Percentiles rank a stretch among this genome's conserved stretches.
Conservation (phyloP, 1,140 invertebrate species). For the Trichomalopsis sarcophagae region DNA sequence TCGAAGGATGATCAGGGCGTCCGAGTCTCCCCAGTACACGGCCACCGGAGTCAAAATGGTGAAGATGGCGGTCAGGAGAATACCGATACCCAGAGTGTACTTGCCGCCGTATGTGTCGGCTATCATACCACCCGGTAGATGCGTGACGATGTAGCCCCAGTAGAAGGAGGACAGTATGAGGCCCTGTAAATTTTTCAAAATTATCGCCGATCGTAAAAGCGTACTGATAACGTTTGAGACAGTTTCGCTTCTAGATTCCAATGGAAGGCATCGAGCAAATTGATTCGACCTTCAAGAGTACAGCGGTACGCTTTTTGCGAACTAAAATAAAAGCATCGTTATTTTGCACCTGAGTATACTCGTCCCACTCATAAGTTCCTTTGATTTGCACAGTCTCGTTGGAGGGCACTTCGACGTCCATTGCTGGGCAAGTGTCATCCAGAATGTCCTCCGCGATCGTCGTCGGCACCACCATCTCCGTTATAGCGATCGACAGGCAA, state of each 20-base stretch:
- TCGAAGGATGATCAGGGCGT: conserved; percentile 28
- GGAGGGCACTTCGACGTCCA: not conserved
- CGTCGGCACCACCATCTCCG: conserved; percentile 83
- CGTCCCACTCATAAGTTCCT: conserved; percentile 59
- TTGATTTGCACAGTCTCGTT: not conserved
- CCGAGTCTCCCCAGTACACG: conserved; percentile 36
- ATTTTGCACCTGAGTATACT: conserved; percentile 51
- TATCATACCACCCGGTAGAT: conserved; percentile 46
- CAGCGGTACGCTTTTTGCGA: no score
- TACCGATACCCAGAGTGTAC: conserved; percentile 45
- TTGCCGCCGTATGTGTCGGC: conserved; percentile 48
- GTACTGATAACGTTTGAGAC: no score
- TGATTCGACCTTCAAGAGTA: no score
- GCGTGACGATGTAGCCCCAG: conserved; percentile 45
- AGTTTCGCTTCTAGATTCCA: no score
- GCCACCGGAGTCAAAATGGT: conserved; percentile 39
- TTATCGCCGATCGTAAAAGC: no score
- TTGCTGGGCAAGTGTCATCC: conserved; percentile 75
- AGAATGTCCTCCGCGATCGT: conserved; percentile 58
- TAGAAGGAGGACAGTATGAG: conserved; percentile 44
- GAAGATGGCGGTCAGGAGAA: conserved; percentile 45
- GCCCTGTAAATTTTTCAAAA: conserved; percentile 29
- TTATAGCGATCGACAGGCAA: conserved; percentile 92
- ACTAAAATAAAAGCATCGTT: no score
- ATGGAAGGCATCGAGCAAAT: no score